Percentiles rank a stretch among this genome's conserved stretches.
Conservation (phyloP, 1,140 invertebrate species). For the Rhyacophila brunnea region DNA sequence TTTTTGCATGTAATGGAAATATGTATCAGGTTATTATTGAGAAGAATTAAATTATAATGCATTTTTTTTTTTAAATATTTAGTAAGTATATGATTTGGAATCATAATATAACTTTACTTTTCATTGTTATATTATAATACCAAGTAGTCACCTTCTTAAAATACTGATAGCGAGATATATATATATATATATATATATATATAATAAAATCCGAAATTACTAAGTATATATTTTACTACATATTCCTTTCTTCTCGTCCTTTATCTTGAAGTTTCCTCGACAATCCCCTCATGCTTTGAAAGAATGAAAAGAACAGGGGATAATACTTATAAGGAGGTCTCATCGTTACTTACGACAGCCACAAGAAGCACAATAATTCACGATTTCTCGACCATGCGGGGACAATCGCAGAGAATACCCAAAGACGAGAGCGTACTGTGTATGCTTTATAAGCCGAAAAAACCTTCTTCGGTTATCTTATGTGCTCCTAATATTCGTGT, state of each 20-base stretch:
- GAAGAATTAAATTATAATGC: no score
- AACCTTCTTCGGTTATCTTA: slow-evolving; percentile 5
- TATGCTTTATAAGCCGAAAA: slow-evolving; percentile 15
- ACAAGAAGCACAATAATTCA: slow-evolving; percentile 35
- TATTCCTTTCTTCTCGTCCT: slow-evolving; percentile 13
- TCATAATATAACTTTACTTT: no score
- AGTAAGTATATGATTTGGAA: no score
- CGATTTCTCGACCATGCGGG: slow-evolving; percentile 35
- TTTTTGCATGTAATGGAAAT: no score
- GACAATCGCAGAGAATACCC: slow-evolving; percentile 32
- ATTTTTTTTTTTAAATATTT: no score
- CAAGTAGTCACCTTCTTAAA: no score
- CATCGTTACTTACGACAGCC: slow-evolving; percentile 33
- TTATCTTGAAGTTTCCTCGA: neutral
- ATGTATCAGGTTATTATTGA: no score
- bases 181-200: no score
- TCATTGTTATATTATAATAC: no score
- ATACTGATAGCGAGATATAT: no score
- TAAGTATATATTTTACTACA: neutral
- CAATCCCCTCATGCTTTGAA: neutral
- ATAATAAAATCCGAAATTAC: no score
- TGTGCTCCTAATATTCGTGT: slow-evolving; percentile 6
- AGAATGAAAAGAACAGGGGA: slow-evolving; percentile 3
- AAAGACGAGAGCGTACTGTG: slow-evolving; percentile 17
- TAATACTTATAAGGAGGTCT: slow-evolving; percentile 30